Conservation (phyloP, 1,140 invertebrate species). For the Hetaerina americana region DNA sequence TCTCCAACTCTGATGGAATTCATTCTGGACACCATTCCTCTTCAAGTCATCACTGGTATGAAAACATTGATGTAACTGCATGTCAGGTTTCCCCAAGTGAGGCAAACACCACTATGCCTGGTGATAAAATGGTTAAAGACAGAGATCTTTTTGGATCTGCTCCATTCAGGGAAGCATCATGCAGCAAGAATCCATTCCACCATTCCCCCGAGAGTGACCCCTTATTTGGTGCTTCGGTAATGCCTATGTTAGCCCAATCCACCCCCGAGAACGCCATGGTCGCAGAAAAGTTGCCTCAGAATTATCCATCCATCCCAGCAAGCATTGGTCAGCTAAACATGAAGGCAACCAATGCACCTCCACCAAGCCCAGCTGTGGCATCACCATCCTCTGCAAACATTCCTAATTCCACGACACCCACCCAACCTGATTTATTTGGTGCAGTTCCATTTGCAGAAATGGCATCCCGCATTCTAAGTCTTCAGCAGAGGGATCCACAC, state of each 20-base stretch:
- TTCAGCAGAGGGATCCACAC: conserved; percentile 15
- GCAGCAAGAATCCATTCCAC: conserved; percentile 26
- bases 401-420: conserved; percentile 8
- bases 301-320: not conserved
- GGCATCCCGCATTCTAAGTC: conserved; percentile 20
- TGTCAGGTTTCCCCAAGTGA: conserved; percentile 14
- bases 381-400: conserved; percentile 14
- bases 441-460: conserved; percentile 43
- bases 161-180: conserved; percentile 30
- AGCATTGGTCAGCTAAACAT: conserved; percentile 5
- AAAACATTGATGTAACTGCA: conserved; percentile 16
- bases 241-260: conserved; percentile 1
- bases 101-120: not conserved
- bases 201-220: conserved; percentile 19
- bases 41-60: conserved; percentile 14
- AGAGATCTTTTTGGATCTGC: conserved; percentile 42
- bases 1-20: not conserved
- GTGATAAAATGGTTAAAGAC: conserved; percentile 7
- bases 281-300: not conserved
- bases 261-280: not conserved
- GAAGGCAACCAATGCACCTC: conserved; percentile 14
- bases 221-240: conserved; percentile 12
- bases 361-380: conserved; percentile 12
- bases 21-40: not conserved
- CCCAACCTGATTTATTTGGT: conserved; percentile 41